A percentile compares a stretch with the other conserved stretches of the same genome.
Conservation (phyloP, 2,797 vertebrate genomes). For the Periparus ater region DNA sequence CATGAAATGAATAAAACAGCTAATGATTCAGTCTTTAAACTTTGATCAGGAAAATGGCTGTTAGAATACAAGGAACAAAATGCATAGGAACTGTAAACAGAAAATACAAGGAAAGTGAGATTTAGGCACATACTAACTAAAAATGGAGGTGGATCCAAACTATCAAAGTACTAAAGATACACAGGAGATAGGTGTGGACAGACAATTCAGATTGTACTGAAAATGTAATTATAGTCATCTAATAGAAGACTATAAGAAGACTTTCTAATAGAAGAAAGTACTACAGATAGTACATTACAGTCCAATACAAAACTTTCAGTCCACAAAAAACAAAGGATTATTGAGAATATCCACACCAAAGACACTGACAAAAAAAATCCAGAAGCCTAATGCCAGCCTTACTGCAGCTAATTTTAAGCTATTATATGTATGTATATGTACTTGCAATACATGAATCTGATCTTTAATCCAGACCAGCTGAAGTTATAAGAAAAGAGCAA, state of each 20-base stretch:
- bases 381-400: not conserved
- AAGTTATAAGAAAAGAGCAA: not conserved
- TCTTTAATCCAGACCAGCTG: not conserved
- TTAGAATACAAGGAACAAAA: not conserved
- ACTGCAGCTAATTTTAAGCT: not conserved
- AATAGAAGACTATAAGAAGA: no score
- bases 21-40: not conserved
- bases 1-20: not conserved
- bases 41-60: not conserved
- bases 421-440: not conserved
- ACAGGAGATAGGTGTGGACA: rapidly evolving
- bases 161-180: not conserved
- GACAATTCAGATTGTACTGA: not conserved
- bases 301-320: not conserved
- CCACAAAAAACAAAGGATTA: not conserved
- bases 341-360: not conserved
- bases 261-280: not conserved
- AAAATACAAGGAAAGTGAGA: not conserved
- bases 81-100: not conserved
- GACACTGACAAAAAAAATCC: not conserved
- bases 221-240: not conserved
- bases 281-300: not conserved
- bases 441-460: not conserved
- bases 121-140: not conserved
- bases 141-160: not conserved